These are phyloP conservation scores for Caenorhabditis remanei DNA, from an alignment of 1,140 invertebrate species.

Conservation along the genomic window DNA sequence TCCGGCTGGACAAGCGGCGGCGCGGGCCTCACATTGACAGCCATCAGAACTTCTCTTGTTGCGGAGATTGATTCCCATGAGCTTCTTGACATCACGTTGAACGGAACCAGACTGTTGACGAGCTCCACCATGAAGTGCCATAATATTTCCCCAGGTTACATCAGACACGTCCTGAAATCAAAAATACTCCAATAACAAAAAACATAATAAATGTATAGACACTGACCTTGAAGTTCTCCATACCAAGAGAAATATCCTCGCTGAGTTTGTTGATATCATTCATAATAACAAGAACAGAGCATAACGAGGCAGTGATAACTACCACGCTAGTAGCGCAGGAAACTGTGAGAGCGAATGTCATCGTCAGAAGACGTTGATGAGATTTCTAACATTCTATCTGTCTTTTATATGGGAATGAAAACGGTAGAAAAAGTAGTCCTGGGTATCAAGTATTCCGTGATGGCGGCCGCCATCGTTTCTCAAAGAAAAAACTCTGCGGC, in stretches of 20 bases:
- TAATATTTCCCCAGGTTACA: constrained; percentile 56
- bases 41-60: constrained; percentile 51
- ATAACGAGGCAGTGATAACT: constrained; percentile 34
- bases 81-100: constrained; percentile 36
- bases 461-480: neutral
- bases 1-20: constrained; percentile 65
- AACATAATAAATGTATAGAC: neutral
- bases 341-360: constrained; percentile 42
- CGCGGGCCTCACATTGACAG: constrained; percentile 61
- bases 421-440: constrained; percentile 29
- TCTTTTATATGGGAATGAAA: constrained; percentile 12
- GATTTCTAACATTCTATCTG: neutral
- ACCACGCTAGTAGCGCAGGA: constrained; percentile 36
- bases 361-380: constrained; percentile 50
- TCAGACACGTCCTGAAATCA: constrained; percentile 44
- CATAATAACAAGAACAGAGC: constrained; percentile 47
- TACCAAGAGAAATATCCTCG: constrained; percentile 35
- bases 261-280: constrained; percentile 56
- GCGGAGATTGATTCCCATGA: constrained; percentile 43
- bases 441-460: constrained; percentile 52
- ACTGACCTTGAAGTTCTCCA: constrained; percentile 59
- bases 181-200: neutral
- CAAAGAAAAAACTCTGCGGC: constrained; percentile 33
- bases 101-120: constrained; percentile 39
- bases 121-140: constrained; percentile 53